Conservation (phyloP, 2,113 vertebrate genomes). For the Theristicus caerulescens region DNA sequence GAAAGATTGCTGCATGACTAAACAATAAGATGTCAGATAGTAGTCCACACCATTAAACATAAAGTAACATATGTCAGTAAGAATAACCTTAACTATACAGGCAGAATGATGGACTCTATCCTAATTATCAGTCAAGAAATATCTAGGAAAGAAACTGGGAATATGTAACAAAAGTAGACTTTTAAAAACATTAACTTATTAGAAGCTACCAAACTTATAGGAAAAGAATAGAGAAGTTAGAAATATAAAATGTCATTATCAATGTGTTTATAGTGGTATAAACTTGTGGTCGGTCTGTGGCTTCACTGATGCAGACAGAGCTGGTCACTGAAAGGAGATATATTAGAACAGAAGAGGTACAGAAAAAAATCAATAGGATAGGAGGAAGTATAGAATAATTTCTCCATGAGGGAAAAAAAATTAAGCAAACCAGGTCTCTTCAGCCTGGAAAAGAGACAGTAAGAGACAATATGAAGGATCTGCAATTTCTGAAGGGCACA, state of each 20-base stretch:
- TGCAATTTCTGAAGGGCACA: neutral
- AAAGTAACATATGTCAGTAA: neutral
- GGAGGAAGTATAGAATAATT: neutral
- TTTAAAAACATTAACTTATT: neutral
- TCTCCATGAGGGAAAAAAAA: neutral
- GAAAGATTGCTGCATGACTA: neutral
- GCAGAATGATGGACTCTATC: neutral
- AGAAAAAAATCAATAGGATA: neutral
- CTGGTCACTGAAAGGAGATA: neutral
- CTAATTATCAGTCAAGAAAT: neutral
- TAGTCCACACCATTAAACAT: neutral
- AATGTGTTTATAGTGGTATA: neutral
- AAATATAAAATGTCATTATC: neutral
- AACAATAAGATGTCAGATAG: neutral
- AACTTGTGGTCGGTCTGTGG: neutral
- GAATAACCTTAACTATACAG: neutral
- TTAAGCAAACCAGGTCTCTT: neutral
- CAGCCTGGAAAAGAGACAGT: neutral
- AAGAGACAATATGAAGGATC: neutral
- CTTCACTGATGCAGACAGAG: neutral
- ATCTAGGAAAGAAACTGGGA: neutral
- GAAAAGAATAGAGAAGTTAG: neutral
- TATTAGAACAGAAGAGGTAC: neutral
- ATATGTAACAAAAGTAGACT: neutral
- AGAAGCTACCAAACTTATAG: neutral